Evolutionary conservation across 2,797 vertebrate genomes (phyloP).

Genomic region (Alectoris magna): DNA sequence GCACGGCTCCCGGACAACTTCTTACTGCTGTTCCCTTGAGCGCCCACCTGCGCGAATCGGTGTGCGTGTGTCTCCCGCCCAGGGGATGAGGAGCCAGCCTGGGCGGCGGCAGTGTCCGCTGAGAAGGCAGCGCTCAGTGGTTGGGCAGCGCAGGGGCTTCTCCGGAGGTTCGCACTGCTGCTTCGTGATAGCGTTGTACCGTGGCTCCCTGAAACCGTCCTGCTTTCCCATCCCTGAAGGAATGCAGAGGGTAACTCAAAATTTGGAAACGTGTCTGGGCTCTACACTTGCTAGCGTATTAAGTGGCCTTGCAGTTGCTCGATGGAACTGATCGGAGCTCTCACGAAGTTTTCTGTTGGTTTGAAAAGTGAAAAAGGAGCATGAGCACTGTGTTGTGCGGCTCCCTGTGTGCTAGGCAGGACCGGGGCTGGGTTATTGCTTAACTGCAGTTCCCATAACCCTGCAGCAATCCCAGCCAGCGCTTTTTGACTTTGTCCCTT

Average conservation of each 20-base stretch:
- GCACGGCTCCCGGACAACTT: conserved; percentile 9
- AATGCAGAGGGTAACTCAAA: background rate
- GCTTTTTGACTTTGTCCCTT: conserved; percentile 53
- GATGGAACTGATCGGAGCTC: accelerated
- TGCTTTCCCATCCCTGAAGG: background rate
- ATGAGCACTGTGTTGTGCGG: accelerated
- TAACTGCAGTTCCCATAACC: conserved; percentile 9
- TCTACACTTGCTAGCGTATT: background rate
- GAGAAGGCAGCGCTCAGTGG: too few relatives aligned
- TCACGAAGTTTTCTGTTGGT: background rate
- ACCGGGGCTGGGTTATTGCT: background rate
- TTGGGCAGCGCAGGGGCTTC: accelerated
- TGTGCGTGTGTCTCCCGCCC: too few relatives aligned
- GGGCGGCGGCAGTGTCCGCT: background rate
- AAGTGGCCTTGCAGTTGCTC: accelerated
- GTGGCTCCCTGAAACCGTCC: background rate
- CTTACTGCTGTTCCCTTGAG: background rate
- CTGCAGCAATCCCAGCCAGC: background rate
- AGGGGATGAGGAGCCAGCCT: too few relatives aligned
- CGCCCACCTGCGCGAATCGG: background rate
- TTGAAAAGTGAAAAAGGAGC: background rate
- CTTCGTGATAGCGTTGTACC: background rate
- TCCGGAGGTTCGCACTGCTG: background rate
- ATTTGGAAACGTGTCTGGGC: accelerated
- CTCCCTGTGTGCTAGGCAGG: background rate